A percentile compares a stretch with the other conserved stretches of the same genome.
Evolutionary conservation across 1,140 invertebrate genomes (phyloP).

Genomic region (Kradibia gibbosae): DNA sequence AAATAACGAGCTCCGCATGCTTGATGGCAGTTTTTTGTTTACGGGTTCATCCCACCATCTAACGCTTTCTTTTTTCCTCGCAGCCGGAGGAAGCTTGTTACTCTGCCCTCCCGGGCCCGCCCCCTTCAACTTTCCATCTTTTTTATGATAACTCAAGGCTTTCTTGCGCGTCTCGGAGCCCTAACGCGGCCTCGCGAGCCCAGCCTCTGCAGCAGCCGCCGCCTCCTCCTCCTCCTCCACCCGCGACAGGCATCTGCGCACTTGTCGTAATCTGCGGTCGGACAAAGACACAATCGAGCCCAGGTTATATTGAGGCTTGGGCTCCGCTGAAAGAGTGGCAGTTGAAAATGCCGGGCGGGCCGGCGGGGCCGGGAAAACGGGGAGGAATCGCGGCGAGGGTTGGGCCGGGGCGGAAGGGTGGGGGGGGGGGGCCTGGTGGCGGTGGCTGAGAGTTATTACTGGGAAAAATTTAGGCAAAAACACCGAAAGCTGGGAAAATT

Average conservation of each 20-base stretch:
- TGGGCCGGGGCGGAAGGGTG: too few species aligned
- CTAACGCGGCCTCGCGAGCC: too few species aligned
- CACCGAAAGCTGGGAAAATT: conserved; percentile 11
- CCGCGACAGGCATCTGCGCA: not conserved
- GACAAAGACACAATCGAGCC: too few species aligned
- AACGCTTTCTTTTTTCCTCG: not conserved
- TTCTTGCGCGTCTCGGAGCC: too few species aligned
- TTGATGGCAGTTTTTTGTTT: conserved; percentile 56
- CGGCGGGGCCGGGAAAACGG: too few species aligned
- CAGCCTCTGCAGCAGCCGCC: not conserved
- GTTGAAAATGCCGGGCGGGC: too few species aligned
- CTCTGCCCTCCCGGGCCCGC: not conserved
- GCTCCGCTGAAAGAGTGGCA: too few species aligned
- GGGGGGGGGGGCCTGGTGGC: too few species aligned
- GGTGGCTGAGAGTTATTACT: conserved; percentile 4
- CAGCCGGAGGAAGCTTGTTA: conserved; percentile 32
- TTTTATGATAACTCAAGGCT: conserved; percentile 22
- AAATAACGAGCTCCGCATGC: conserved; percentile 58
- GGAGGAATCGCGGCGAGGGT: too few species aligned
- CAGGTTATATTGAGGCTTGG: too few species aligned
- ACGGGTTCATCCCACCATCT: conserved; percentile 34
- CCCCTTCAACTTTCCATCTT: not conserved
- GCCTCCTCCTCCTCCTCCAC: not conserved
- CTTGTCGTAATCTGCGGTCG: conserved; percentile 18
- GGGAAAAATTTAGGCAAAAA: conserved; percentile 29